phyloP scores from a whole-genome alignment of 2,888 invertebrate genomes.

The Cheilosia pagana region DNA sequence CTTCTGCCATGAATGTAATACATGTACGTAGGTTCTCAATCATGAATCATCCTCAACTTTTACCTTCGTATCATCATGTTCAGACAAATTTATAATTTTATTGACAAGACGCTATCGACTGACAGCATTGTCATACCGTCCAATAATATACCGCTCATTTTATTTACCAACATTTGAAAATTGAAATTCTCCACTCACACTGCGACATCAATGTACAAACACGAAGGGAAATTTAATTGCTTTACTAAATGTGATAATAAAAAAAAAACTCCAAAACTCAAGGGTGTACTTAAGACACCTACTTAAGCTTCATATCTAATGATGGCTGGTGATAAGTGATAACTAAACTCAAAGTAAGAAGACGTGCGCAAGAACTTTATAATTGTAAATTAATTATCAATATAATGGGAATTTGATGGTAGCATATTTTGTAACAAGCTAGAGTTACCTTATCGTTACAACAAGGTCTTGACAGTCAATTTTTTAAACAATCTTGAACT shows the following conservation, averaged over 20 bases:
- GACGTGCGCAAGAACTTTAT: background rate
- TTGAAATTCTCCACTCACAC: background rate
- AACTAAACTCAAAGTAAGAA: background rate
- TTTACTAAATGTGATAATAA: background rate
- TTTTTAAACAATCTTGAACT: too few species aligned
- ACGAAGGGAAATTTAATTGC: background rate
- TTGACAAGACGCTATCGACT: background rate
- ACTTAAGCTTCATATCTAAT: background rate
- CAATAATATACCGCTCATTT: background rate
- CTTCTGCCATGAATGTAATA: too few species aligned
- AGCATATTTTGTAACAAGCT: background rate
- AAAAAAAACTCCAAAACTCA: background rate
- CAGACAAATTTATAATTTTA: too few species aligned
- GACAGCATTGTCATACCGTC: background rate
- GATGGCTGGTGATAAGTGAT: too few species aligned
- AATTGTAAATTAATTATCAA: conserved; percentile 2
- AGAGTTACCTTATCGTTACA: too few species aligned
- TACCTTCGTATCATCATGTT: too few species aligned
- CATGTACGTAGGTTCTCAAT: too few species aligned
- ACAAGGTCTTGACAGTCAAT: too few species aligned
- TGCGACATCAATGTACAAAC: background rate
- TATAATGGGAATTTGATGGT: background rate
- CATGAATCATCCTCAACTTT: too few species aligned
- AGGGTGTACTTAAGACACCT: background rate
- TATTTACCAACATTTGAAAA: background rate